Evolutionary conservation across 2,797 vertebrate genomes (phyloP).

Genomic region (Alca torda): DNA sequence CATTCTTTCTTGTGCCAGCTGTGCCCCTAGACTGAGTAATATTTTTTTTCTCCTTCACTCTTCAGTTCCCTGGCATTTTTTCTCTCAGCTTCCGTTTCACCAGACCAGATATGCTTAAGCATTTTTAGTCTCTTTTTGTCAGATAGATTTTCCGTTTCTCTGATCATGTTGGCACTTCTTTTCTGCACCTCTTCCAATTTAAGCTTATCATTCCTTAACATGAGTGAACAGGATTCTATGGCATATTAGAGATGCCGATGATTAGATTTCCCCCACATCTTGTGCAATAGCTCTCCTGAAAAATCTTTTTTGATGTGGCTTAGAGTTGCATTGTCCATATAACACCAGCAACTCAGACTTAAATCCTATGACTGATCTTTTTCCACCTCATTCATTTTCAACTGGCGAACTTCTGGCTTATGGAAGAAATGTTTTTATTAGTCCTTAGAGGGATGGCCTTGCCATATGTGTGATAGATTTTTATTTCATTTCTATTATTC

Average conservation of each 20-base stretch:
- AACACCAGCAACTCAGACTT: background rate
- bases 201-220: constrained; percentile 40
- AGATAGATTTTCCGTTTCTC: constrained; percentile 45
- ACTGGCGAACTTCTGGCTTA: background rate
- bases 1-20: background rate
- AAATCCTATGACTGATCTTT: constrained; percentile 3
- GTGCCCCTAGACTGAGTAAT: background rate
- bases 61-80: constrained; percentile 16
- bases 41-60: background rate
- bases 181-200: constrained; percentile 23
- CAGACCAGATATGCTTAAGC: background rate
- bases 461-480: background rate
- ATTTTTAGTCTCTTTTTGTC: constrained; percentile 30
- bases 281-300: background rate
- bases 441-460: background rate
- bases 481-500: background rate
- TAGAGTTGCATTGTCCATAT: background rate
- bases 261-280: background rate
- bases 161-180: constrained; percentile 27
- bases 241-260: background rate
- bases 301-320: background rate
- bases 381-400: background rate
- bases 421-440: constrained; percentile 11
- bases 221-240: constrained; percentile 10
- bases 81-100: background rate